Base-by-base conservation (phyloP, 2,797 vertebrate species). In the Acanthornis magna region DNA sequence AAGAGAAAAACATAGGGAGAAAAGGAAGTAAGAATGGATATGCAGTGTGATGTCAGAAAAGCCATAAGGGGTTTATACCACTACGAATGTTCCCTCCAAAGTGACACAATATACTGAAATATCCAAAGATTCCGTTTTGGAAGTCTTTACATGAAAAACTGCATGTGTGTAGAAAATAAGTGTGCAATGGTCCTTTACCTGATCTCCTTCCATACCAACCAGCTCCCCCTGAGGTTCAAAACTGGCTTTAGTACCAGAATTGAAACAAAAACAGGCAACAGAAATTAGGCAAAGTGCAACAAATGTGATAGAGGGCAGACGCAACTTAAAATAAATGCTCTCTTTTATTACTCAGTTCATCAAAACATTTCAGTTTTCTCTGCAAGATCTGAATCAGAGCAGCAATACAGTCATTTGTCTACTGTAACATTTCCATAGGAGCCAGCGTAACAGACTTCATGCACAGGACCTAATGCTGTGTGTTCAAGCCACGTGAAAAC, bases 321-420 rank as follows among this genome's bases (percentile, higher is more conserved):
- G 68, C 83, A 80, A 42, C 66, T 95, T 75, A 20, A 27, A 78
- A 66, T 50, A 90, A 95, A 96, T 29, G 74, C 48, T 94, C 36
- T 75, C 58, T 77, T 96, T 95, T 96, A 96, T 96, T 96, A 88
- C 30, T 61, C 61, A 81, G n/a, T 54, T 89, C 67, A 84, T 75
- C 70, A 74, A 88, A 95, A 78, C 53, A 91, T 45, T 78, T 75
- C 85, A 20, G 63, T 77, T 85, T 91, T 79, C 63, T 74, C 63
- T 66, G 78, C 48, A 66, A 72, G 77, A 89, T 5, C 19, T 74
- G 83, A 73, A 65, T 26, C 71, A 43, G 65, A 91, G 89, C 91
- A 94, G 82, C 78, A 77, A 74, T 70, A 92, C 73, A 93, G 74
- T 26, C 47, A 60, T 50, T 72, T 40, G 34, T 11, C 62, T 76